Conservation (phyloP, 1,140 invertebrate species). For the Contarinia nasturtii region DNA sequence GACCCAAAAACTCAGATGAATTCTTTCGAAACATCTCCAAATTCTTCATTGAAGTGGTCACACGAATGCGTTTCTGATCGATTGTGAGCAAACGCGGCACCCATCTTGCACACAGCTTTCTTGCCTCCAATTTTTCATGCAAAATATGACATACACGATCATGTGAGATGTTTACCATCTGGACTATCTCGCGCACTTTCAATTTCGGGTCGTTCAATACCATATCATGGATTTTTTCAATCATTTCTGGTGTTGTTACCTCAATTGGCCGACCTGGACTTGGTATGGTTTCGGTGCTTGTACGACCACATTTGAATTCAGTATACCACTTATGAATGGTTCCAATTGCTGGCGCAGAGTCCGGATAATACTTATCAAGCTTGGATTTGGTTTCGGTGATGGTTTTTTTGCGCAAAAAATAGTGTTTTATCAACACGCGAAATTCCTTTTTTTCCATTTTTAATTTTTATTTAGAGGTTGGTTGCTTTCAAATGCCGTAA, state of each 20-base stretch:
- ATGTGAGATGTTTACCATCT: background rate
- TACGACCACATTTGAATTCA: constrained; percentile 16
- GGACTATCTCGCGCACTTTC: constrained; percentile 3
- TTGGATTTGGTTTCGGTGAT: background rate
- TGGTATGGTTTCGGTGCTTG: constrained; percentile 12
- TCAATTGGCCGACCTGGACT: constrained; percentile 8
- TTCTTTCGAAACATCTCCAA: constrained; percentile 1
- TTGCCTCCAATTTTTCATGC: constrained; percentile 11
- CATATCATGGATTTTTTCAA: constrained; percentile 11
- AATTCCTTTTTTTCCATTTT: constrained; percentile 1
- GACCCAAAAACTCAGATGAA: background rate
- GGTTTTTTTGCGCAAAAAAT: background rate
- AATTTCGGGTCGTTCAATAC: constrained; percentile 13
- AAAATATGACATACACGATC: background rate
- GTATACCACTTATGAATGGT: constrained; percentile 14
- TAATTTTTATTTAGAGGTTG: background rate
- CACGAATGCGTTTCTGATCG: constrained; percentile 12
- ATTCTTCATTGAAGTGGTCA: background rate
- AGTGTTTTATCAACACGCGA: constrained; percentile 1
- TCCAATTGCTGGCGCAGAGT: constrained; percentile 12
- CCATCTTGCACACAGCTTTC: constrained; percentile 13
- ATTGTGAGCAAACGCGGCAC: constrained; percentile 15
- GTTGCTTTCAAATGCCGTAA: too few species aligned
- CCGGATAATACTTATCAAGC: constrained; percentile 3
- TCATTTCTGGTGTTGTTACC: constrained; percentile 6